Evolutionary conservation across 2,797 vertebrate genomes (phyloP).

Genomic region (Paratrypauchen microcephalus): DNA sequence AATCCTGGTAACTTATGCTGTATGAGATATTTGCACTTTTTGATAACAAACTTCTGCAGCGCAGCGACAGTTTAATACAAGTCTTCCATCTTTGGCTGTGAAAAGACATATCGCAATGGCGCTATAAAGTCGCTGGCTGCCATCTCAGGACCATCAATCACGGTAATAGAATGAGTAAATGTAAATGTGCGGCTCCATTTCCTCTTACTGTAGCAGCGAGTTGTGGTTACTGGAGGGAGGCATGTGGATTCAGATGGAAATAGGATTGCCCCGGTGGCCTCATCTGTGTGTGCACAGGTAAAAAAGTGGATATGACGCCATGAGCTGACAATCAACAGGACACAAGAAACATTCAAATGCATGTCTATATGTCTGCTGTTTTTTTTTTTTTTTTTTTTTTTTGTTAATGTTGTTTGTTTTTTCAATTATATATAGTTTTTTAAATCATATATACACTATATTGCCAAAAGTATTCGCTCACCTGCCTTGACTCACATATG

Average conservation of each 20-base stretch:
- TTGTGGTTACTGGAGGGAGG: conserved; percentile 47
- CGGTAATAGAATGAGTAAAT: conserved; percentile 73
- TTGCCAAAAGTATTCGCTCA: too few species aligned
- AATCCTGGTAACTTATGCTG: conserved; percentile 10
- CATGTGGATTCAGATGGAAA: conserved; percentile 47
- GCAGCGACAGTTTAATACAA: conserved; percentile 50
- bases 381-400: too few species aligned
- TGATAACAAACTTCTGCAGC: conserved; percentile 39
- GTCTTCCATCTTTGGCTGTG: conserved; percentile 47
- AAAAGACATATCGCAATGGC: conserved; percentile 50
- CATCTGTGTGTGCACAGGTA: conserved; percentile 7
- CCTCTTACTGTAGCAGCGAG: conserved; percentile 60
- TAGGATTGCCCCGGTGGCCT: conserved; percentile 43
- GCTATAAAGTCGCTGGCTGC: conserved; percentile 52
- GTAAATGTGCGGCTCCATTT: conserved; percentile 70
- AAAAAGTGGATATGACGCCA: background rate
- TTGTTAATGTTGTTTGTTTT: too few species aligned
- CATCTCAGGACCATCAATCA: conserved; percentile 60
- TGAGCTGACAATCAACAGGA: background rate
- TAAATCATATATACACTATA: too few species aligned
- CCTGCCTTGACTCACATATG: too few species aligned
- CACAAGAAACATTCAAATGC: background rate
- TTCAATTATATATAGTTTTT: too few species aligned
- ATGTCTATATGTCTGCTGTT: too few species aligned
- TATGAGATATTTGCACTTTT: conserved; percentile 33